phyloP scores from a whole-genome alignment of 2,888 invertebrate genomes.

The Temnothorax unifasciatus region DNA sequence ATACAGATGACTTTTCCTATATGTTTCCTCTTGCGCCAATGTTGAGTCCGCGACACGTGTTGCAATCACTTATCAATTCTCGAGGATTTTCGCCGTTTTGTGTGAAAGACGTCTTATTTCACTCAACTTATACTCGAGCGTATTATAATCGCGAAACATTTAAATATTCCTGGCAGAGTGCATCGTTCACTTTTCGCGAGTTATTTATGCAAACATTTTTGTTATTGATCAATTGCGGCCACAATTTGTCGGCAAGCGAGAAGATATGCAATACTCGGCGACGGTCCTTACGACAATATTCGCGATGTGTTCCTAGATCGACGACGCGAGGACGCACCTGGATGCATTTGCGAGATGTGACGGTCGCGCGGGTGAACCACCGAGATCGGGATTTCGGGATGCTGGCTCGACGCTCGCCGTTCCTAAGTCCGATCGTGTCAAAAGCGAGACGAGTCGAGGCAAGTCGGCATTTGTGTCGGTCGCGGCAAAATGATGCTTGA shows the following conservation, averaged over 20 bases:
- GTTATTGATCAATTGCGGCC: neutral
- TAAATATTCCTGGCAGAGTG: neutral
- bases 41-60: neutral
- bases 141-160: constrained; percentile 6
- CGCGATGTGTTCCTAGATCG: neutral
- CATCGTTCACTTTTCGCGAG: neutral
- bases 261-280: neutral
- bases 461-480: constrained; percentile 50
- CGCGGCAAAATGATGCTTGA: constrained; percentile 61
- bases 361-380: neutral
- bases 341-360: constrained; percentile 1
- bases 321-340: constrained; percentile 22
- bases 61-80: constrained; percentile 8
- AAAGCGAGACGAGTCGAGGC: constrained; percentile 9
- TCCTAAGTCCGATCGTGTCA: neutral
- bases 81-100: neutral
- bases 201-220: neutral
- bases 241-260: neutral
- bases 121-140: neutral
- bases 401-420: neutral
- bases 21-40: neutral
- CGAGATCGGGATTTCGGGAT: neutral
- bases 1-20: neutral
- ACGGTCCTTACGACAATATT: neutral
- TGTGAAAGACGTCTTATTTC: neutral